Percentiles rank a stretch among this genome's conserved stretches.
Evolutionary conservation across 2,888 invertebrate genomes (phyloP).

Genomic region (Helobdella robusta): DNA sequence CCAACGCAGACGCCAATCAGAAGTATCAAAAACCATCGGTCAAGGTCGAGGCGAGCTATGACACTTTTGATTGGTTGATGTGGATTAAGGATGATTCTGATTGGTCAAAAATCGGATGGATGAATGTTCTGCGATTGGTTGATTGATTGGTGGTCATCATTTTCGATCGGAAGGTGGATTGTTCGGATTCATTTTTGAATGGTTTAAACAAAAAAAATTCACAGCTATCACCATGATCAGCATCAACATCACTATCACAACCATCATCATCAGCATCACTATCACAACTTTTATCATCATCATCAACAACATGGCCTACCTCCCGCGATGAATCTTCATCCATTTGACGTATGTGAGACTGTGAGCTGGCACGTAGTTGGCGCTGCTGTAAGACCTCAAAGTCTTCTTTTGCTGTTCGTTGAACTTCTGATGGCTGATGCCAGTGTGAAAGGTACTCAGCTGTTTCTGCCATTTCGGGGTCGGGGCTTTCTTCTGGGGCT

Average conservation of each 20-base stretch:
- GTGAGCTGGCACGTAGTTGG: constrained; percentile 42
- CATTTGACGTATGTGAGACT: constrained; percentile 40
- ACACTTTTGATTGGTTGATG: neutral
- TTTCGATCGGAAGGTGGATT: no score
- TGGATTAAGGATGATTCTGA: no score
- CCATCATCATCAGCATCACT: neutral
- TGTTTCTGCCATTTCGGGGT: constrained; percentile 19
- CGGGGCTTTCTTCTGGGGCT: constrained; percentile 5
- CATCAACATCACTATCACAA: neutral
- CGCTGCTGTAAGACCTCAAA: constrained; percentile 34
- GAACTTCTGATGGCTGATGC: constrained; percentile 30
- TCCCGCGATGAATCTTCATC: constrained; percentile 35
- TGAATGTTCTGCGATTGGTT: no score
- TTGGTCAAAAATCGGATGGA: no score
- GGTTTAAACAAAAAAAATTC: neutral
- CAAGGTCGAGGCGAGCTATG: constrained; percentile 29
- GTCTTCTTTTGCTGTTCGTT: constrained; percentile 31
- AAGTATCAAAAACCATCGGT: constrained; percentile 34
- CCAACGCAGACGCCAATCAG: constrained; percentile 34
- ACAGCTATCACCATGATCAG: neutral
- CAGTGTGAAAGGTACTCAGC: constrained; percentile 26
- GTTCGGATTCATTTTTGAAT: neutral
- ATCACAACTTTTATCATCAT: neutral
- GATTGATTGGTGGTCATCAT: no score
- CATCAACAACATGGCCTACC: neutral